These are phyloP conservation scores for Amphiprion percula DNA, from an alignment of 2,113 vertebrate genomes.

Conservation along the genomic window DNA sequence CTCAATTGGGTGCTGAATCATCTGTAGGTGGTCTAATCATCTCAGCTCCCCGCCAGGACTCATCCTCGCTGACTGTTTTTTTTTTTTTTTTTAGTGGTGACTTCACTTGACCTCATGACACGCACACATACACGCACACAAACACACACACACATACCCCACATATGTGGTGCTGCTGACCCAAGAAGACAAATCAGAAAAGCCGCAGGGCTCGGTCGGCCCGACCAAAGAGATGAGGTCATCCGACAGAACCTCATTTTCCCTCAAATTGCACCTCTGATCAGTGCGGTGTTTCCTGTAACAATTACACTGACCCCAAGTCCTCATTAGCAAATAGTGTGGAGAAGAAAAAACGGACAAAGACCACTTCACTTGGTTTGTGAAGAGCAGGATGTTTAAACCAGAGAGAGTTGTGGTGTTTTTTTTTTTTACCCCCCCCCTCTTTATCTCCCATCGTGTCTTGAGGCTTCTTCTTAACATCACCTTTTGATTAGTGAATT, in stretches of 20 bases:
- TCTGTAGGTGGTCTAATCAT: slow-evolving; percentile 80
- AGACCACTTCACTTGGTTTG: slow-evolving; percentile 72
- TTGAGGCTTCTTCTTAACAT: slow-evolving; percentile 70
- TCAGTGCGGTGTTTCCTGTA: slow-evolving; percentile 84
- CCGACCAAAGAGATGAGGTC: slow-evolving; percentile 81
- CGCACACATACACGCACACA: slow-evolving; percentile 42
- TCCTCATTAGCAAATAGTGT: slow-evolving; percentile 82
- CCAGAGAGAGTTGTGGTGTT: slow-evolving; percentile 24
- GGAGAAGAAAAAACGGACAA: slow-evolving; percentile 65
- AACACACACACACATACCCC: slow-evolving; percentile 52
- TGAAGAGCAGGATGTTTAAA: slow-evolving; percentile 64
- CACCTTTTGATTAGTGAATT: slow-evolving; percentile 77
- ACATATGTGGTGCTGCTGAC: slow-evolving; percentile 78
- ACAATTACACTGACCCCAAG: slow-evolving; percentile 84
- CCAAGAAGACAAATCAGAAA: slow-evolving; percentile 81
- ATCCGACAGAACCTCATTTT: slow-evolving; percentile 82
- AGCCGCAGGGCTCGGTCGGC: slow-evolving; percentile 73
- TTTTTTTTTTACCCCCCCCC: slow-evolving; percentile 49
- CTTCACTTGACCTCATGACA: slow-evolving; percentile 52
- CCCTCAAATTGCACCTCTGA: slow-evolving; percentile 85
- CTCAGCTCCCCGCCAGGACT: slow-evolving; percentile 60
- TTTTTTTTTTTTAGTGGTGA: slow-evolving; percentile 26
- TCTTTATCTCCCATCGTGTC: slow-evolving; percentile 66
- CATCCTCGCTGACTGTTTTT: slow-evolving; percentile 62
- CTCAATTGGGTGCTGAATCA: slow-evolving; percentile 49